A percentile compares a stretch with the other conserved stretches of the same genome.
phyloP scores from a whole-genome alignment of 2,797 vertebrate species.

The Nyctibius grandis region DNA sequence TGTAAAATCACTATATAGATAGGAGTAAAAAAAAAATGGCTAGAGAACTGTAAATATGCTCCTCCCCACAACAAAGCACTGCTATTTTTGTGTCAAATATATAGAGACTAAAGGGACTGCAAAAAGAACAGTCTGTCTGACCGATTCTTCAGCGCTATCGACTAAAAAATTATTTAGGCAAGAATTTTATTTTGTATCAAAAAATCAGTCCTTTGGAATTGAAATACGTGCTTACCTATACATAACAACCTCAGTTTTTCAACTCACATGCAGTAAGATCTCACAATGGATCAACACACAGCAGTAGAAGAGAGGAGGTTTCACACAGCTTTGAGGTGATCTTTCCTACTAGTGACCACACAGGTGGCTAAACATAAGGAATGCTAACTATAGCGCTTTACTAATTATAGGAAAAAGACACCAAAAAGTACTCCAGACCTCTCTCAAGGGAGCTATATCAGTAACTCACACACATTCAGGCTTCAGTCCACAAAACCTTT shows the following conservation, averaged over 20 bases:
- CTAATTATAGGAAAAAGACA: neutral
- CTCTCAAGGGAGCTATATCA: neutral
- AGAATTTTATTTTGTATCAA: neutral
- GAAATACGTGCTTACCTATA: neutral
- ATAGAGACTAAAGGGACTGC: neutral
- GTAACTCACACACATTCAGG: neutral
- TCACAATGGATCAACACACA: neutral
- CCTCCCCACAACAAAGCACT: neutral
- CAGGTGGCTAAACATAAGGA: constrained; percentile 29
- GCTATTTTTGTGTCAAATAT: neutral
- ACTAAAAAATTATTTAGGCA: neutral
- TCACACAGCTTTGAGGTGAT: neutral
- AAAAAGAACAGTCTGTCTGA: neutral
- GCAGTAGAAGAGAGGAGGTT: neutral
- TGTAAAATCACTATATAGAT: neutral
- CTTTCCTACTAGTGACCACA: neutral
- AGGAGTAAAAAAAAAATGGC: neutral
- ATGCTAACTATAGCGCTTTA: neutral
- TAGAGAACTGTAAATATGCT: neutral
- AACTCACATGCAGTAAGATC: neutral
- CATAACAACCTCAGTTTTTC: neutral
- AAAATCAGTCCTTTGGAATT: neutral
- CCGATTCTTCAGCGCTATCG: neutral
- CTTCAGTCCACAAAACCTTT: neutral
- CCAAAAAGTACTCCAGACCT: neutral